Base-by-base conservation (phyloP, 2,888 invertebrate species). In the Drosophila mimica region DNA sequence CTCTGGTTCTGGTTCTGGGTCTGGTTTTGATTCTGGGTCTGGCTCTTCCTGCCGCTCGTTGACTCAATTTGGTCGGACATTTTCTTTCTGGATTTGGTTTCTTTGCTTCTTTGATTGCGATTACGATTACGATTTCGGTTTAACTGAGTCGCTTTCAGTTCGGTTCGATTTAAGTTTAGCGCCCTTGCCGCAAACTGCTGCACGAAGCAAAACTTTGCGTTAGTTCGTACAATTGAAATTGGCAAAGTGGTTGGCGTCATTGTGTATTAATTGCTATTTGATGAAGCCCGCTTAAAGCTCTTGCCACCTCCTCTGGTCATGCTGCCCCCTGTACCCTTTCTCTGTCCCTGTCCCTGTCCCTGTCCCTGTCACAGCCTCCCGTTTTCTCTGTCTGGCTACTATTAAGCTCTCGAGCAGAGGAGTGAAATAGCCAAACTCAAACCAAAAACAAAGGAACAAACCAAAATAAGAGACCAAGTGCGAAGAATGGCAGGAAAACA, bases 181-280 rank as follows among this genome's bases (percentile, higher is more conserved):
- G 58, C 20, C 31, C 38, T 64, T 57, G 49, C 25, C 68, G n/a
- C 43, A 53, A 33, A 60, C 48, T 62, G 70, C 62, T 61, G 61
- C 61, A 61, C 61, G 25, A 43, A 56, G 40, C 40, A 52, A 56
- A 61, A 56, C 33, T 43, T 56, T 61, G 40, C 25, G 40, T 38
- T 67, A 48, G 38, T 48, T 20, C 53, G 36, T 36, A 30, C 25
- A 43, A 38, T 33, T 33, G 46, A 30, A 13, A n/a, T 48, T 48
- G 53, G 48, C 38, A 28, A 17, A 40, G 38, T 48, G 62, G 48
- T 59, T 20, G 38, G 25, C 28, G 54, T 40, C 8, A 38, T 60
- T 62, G 74, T 86, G 71, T 76, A 74, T 58, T 81, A 84, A 89
- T 84, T 86, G 82, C 71, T 70, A 72, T 87, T 87, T 68, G 72